Evolutionary conservation across 1,140 invertebrate genomes (phyloP), one percentile per base, ranked within the genome.

Genomic region (Drosophila kurseongensis): DNA sequence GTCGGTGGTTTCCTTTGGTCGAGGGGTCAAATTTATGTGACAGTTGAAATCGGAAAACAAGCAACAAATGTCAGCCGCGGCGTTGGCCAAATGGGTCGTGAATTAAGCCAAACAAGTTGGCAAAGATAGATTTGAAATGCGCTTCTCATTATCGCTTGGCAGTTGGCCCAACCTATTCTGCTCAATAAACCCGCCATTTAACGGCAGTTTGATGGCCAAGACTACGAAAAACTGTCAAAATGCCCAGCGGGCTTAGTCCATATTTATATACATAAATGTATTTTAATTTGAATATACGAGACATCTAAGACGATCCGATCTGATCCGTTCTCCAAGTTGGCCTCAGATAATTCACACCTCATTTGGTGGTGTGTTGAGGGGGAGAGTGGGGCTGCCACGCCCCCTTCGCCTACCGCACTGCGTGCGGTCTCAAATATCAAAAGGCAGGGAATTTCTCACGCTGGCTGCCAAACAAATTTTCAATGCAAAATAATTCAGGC

Each of bases 201-300:
- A 88, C 84, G 84, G 84, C 85, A 63, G 56, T 74, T 89, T 88
- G 78, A 88, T 88, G 80, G 65, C 48, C 76, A 63, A 68, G 56
- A 75, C 65, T 65, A 60, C 61, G 82, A 85, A 74, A 85, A 73
- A 59, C 81, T 80, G 81, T 86, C 82, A 86, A 81, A 72, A 71
- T 72, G 66, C 51, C 50, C 72, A 79, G 77, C 78, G 61, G 78
- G 50, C 47, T 74, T 51, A 58, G 80, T 48, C 63, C 50, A 78
- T 82, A 83, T 78, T 66, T 67, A 85, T 85, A 55, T 76, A 73
- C 73, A 58, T 73, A 59, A 57, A 82, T 78, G 80, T 75, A 56
- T 80, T 86, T 83, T 83, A 89, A 89, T 89, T 88, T 77, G 57
- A 83, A 86, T 89, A 69, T 88, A 77, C 61, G 76, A 82, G 75